Evolutionary conservation across 2,888 invertebrate genomes (phyloP), one percentile per base, ranked within the genome.

Genomic region (Branchipolynoe longqiensis): DNA sequence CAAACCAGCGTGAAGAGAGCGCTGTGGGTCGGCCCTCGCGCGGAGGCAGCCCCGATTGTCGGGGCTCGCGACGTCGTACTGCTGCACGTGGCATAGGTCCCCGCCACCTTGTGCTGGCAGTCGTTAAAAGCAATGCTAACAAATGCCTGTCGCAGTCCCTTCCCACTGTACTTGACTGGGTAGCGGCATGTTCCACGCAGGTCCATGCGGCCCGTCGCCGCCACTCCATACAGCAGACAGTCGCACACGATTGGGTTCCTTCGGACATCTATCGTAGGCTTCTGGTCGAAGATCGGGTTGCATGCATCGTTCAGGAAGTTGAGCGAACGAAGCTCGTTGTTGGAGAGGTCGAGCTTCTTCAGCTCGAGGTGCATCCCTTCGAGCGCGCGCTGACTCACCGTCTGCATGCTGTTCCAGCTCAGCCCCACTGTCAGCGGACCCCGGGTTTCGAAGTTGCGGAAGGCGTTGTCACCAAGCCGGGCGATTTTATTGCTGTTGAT

Each of bases 141-240:
- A 28, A 78, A 78, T 18, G n/a, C 31, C 12, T 31, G 31, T 28
- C 28, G 22, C 78, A 78, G 48, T 18, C 18, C 28, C 41, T 48
- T 18, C 28, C 54, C 78, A 25, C 78, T 48, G 48, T 78, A 78
- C 48, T 78, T 78, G 48, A 14, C 28, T 25, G 78, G 78, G n/a
- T 78, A 31, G 1, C 18, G 28, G 18, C 78, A 78, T 0, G 48
- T 25, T 2, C 78, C 78, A 18, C 25, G 41, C 14, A 78, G 48
- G 28, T 41, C 41, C 78, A 78, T 78, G 28, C 78, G 25, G 28
- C 78, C 78, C 0, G 78, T 78, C 1, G 78, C 25, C 1, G 48
- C 41, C 28, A 78, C 78, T 2, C 78, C 78, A 48, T 48, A 78
- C 48, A 78, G 41, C 48, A 78, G 48, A 22, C 78, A 78, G 78